Conservation (phyloP, 37 sponge, comb jelly and placozoan species). For the Hormiphora californensis region DNA sequence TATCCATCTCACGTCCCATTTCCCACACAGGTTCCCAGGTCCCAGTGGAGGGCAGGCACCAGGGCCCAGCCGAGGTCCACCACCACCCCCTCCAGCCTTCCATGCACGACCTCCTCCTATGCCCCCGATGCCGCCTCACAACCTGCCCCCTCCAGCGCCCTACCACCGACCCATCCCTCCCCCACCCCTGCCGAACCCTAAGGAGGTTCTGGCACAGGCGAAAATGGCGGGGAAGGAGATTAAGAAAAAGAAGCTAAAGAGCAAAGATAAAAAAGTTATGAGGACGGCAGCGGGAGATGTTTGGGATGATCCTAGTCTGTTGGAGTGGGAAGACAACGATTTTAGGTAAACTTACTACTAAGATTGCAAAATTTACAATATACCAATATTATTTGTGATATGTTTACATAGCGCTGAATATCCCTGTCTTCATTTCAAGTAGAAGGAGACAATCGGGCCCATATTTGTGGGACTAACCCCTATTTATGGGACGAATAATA, state of each 20-base stretch:
- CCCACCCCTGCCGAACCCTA: not conserved
- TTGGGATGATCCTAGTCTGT: slow-evolving; percentile 83
- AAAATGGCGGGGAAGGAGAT: not conserved
- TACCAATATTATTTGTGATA: no score
- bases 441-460: no score
- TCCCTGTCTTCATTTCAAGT: no score
- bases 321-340: slow-evolving; percentile 87
- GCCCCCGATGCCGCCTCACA: not conserved
- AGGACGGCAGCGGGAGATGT: slow-evolving; percentile 74
- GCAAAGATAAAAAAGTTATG: slow-evolving; percentile 67
- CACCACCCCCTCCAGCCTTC: slow-evolving; percentile 2
- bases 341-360: not conserved
- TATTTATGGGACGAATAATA: no score
- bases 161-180: not conserved
- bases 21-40: not conserved
- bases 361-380: no score
- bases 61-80: not conserved
- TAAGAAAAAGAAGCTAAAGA: slow-evolving; percentile 50
- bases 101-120: slow-evolving; percentile 22
- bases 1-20: not conserved
- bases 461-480: no score
- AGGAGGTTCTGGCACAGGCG: not conserved
- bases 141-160: slow-evolving; percentile 45
- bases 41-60: not conserved
- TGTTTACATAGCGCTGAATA: no score